phyloP scores from a whole-genome alignment of 2,888 invertebrate species.

The Caradrina kadenii region DNA sequence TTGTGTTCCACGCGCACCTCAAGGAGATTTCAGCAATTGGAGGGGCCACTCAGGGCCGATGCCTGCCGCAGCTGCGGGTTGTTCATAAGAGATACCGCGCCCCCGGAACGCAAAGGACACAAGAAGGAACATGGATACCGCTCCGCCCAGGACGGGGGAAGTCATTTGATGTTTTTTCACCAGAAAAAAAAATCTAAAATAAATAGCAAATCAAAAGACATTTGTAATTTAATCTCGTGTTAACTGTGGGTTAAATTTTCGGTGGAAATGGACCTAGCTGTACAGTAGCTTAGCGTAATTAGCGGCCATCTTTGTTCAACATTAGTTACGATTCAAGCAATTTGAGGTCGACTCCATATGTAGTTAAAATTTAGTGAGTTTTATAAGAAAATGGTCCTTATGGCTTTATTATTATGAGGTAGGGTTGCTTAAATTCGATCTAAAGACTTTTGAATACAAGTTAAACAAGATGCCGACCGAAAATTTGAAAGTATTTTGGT shows the following conservation, averaged over 20 bases:
- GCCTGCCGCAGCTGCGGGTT: too few relatives aligned
- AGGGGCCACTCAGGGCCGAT: too few relatives aligned
- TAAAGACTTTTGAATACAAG: neutral
- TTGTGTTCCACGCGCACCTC: too few relatives aligned
- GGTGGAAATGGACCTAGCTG: conserved; percentile 3
- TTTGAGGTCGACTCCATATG: conserved; percentile 34
- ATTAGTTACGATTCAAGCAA: conserved; percentile 38
- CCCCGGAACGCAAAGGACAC: too few relatives aligned
- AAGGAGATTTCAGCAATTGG: too few relatives aligned
- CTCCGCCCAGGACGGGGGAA: too few relatives aligned
- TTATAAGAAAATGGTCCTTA: conserved; percentile 17
- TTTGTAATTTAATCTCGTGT: neutral
- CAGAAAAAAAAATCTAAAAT: too few relatives aligned
- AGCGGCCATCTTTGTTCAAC: conserved; percentile 32
- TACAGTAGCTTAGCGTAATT: conserved; percentile 36
- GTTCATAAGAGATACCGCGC: too few relatives aligned
- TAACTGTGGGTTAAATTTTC: neutral
- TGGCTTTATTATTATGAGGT: conserved; percentile 6
- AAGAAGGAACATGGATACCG: too few relatives aligned
- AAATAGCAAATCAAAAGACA: too few relatives aligned
- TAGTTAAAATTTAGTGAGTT: conserved; percentile 48
- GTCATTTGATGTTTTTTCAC: too few relatives aligned
- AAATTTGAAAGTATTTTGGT: neutral
- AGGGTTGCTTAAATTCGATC: conserved; percentile 14
- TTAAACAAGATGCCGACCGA: neutral